A percentile compares a stretch with the other conserved stretches of the same genome.
Conservation (phyloP, 2,797 vertebrate species). For the Emydoidea blandingii region DNA sequence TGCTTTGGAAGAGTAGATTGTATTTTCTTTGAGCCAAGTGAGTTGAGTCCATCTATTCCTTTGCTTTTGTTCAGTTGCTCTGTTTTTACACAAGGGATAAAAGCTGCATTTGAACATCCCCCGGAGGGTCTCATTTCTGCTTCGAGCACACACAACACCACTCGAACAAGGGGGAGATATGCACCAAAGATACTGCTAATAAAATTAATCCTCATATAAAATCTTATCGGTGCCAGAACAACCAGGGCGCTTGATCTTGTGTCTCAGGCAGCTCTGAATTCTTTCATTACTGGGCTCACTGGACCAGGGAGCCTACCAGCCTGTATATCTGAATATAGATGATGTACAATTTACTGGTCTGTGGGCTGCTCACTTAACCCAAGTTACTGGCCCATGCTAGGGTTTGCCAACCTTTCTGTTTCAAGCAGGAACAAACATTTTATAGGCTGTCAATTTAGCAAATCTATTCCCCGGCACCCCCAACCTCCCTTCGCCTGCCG, state of each 20-base stretch:
- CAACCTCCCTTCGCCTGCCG: not conserved
- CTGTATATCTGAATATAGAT: conserved; percentile 51
- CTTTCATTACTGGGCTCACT: conserved; percentile 71
- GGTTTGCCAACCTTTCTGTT: conserved; percentile 62
- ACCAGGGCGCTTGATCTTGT: conserved; percentile 31
- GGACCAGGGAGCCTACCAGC: conserved; percentile 62
- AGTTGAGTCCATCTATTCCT: not conserved
- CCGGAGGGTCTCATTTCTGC: not conserved
- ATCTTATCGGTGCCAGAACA: conserved; percentile 35
- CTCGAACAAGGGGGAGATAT: not conserved
- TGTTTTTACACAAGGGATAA: not conserved
- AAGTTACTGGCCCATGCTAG: conserved; percentile 49
- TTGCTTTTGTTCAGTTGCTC: not conserved
- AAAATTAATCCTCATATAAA: conserved; percentile 66
- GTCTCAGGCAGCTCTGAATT: conserved; percentile 17
- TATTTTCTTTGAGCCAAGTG: not conserved
- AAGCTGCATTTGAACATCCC: not conserved
- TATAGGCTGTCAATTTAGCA: conserved; percentile 56
- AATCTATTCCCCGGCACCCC: not conserved
- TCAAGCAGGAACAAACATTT: conserved; percentile 57
- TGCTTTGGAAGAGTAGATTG: not conserved
- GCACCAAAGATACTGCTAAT: conserved; percentile 16
- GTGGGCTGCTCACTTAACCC: conserved; percentile 70
- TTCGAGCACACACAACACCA: not conserved
- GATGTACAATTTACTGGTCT: conserved; percentile 40